These are phyloP conservation scores for Sipha flava DNA, from an alignment of 1,140 invertebrate genomes.

Conservation along the genomic window DNA sequence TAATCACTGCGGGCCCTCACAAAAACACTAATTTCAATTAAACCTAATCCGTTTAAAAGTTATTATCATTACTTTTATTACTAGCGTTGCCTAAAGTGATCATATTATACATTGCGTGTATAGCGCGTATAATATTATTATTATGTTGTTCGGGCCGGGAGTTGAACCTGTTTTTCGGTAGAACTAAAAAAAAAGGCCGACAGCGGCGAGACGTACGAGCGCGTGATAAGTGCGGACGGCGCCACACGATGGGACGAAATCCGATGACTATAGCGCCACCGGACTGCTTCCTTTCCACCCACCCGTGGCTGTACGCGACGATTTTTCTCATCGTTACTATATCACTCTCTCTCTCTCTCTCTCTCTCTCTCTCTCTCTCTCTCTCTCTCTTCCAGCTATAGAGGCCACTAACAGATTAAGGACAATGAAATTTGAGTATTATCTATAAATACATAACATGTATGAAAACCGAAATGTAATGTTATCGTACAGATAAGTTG, in stretches of 20 bases:
- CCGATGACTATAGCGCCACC: not conserved
- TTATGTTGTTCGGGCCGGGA: not conserved
- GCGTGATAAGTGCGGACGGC: slow-evolving; percentile 18
- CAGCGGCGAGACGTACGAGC: not conserved
- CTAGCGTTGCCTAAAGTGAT: no score
- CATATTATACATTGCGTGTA: no score
- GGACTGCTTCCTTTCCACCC: not conserved
- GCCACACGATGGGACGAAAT: slow-evolving; percentile 24
- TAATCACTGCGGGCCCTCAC: no score
- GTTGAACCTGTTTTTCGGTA: not conserved
- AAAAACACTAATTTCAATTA: no score
- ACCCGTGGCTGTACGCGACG: not conserved
- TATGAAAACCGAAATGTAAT: no score
- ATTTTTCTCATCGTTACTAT: not conserved
- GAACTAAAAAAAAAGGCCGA: not conserved
- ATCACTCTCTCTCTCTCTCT: not conserved
- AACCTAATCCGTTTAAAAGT: no score
- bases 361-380: not conserved
- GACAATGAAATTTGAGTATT: not conserved
- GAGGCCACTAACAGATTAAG: not conserved
- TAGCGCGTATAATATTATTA: no score
- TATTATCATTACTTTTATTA: no score
- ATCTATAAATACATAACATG: no score
- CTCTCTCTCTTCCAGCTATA: not conserved
- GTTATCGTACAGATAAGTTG: no score